Conservation (phyloP, 2,888 invertebrate genomes). For the Limnephilus rhombicus region DNA sequence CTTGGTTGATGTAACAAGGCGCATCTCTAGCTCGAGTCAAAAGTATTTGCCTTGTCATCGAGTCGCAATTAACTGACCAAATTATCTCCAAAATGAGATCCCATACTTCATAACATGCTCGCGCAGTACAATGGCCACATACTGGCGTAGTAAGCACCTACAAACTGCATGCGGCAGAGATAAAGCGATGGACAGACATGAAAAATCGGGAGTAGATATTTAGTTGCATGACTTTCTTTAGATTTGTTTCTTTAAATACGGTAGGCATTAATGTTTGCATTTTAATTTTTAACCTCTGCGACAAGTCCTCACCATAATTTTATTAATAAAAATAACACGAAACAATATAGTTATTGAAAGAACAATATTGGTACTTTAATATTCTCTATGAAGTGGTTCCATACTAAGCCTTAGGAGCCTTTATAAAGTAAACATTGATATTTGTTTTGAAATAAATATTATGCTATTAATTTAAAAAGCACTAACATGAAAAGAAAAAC, state of each 20-base stretch:
- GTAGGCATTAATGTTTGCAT: too few species aligned
- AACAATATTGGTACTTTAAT: too few species aligned
- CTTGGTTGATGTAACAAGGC: slow-evolving; percentile 11
- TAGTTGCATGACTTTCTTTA: not conserved
- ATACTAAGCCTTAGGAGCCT: too few species aligned
- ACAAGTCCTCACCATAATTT: too few species aligned
- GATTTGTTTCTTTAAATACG: not conserved
- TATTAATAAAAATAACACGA: too few species aligned
- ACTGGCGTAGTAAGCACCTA: not conserved
- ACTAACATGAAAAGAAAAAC: too few species aligned
- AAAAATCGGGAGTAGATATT: not conserved
- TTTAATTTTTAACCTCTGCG: too few species aligned
- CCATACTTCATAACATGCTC: slow-evolving; percentile 9
- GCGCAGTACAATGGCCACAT: not conserved
- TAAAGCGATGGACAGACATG: not conserved
- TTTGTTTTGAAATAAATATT: too few species aligned
- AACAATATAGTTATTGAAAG: too few species aligned
- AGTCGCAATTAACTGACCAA: slow-evolving; percentile 55
- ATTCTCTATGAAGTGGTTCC: too few species aligned
- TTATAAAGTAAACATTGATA: too few species aligned
- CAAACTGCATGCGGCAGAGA: not conserved
- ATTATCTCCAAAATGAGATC: slow-evolving; percentile 59
- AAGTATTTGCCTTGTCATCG: slow-evolving; percentile 58
- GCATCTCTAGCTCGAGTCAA: not conserved
- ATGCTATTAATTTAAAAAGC: too few species aligned